Base-by-base conservation (phyloP, 1,140 invertebrate species). In the Orius laevigatus region DNA sequence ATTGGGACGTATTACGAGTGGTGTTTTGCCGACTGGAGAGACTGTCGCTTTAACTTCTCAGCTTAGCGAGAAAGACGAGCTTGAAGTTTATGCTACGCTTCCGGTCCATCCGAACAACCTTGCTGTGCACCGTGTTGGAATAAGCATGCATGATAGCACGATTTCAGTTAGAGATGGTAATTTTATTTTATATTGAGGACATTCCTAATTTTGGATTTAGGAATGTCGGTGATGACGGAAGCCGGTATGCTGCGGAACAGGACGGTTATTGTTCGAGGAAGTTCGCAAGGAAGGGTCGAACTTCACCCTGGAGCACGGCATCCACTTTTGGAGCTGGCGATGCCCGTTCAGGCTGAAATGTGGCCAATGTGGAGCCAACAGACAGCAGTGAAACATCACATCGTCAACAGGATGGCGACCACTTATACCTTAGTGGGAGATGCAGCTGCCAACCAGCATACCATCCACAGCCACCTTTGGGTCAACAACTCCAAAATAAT, bases 321-420 rank as follows among this genome's bases (percentile, higher is more conserved):
- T 67, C 87, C 87, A 0, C 63, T 92, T 2, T 66, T 93, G 20
- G 83, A 91, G 66, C 80, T 85, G 1, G 78, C 84, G 2, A 68
- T 93, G 55, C 85, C 87, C 2, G 84, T 92, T 1, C 89, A 92
- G 67, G 83, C 88, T 10, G 87, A 91, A 68, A 86, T 93, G 76
- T 68, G 91, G 34, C 83, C 81, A 8, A 82, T 86, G 71, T 85
- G 82, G 78, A 85, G 81, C 31, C 78, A 81, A 56, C 83, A 86
- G 63, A 71, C 73, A 4, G 75, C 80, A 47, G 76, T 72, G 8
- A 73, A 83, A 56, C 82, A 84, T n/a, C 78, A 82, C 52, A 64
- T 84, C 6, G 71, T 76, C 15, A 87, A 87, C 57, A 74, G 71
- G 11, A 84, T 87, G 79, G 79, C 76, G 35, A 84, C 81, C 1